Conservation (phyloP, 2,888 invertebrate species). For the Gymnoscelis rufifasciata region DNA sequence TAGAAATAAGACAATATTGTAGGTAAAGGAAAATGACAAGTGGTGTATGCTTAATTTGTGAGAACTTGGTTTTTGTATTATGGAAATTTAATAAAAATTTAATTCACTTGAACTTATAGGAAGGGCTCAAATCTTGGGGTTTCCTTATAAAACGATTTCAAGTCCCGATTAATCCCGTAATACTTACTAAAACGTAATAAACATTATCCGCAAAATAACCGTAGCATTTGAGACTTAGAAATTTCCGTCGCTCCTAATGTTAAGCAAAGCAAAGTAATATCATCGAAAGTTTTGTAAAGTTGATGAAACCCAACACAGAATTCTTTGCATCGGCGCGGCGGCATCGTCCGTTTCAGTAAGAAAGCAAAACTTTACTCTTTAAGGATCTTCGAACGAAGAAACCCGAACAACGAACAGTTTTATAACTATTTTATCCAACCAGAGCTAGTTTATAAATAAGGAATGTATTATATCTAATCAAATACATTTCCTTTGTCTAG, state of each 20-base stretch:
- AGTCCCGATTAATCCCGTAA: too few species aligned
- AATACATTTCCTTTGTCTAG: slow-evolving; percentile 4
- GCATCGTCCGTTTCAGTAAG: slow-evolving; percentile 41
- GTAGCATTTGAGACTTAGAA: slow-evolving; percentile 3
- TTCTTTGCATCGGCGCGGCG: slow-evolving; percentile 52
- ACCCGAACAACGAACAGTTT: slow-evolving; percentile 36
- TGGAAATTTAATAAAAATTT: too few species aligned
- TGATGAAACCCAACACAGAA: slow-evolving; percentile 53
- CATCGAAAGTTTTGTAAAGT: slow-evolving; percentile 50
- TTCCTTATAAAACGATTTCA: too few species aligned
- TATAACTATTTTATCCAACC: slow-evolving; percentile 32
- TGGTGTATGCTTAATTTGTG: too few species aligned
- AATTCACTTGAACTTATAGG: too few species aligned
- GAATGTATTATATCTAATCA: slow-evolving; percentile 5
- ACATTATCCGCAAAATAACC: not conserved
- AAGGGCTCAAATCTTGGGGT: too few species aligned
- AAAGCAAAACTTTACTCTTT: slow-evolving; percentile 55
- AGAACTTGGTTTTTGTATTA: too few species aligned
- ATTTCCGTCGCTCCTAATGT: slow-evolving; percentile 27
- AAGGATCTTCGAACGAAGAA: slow-evolving; percentile 40
- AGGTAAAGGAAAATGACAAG: not conserved
- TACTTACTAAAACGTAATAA: not conserved
- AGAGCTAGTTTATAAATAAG: slow-evolving; percentile 15
- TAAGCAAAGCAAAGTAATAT: slow-evolving; percentile 37
- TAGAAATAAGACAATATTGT: too few species aligned